These are phyloP conservation scores for Philaenus spumarius DNA, from an alignment of 1,140 invertebrate genomes.

Conservation along the genomic window DNA sequence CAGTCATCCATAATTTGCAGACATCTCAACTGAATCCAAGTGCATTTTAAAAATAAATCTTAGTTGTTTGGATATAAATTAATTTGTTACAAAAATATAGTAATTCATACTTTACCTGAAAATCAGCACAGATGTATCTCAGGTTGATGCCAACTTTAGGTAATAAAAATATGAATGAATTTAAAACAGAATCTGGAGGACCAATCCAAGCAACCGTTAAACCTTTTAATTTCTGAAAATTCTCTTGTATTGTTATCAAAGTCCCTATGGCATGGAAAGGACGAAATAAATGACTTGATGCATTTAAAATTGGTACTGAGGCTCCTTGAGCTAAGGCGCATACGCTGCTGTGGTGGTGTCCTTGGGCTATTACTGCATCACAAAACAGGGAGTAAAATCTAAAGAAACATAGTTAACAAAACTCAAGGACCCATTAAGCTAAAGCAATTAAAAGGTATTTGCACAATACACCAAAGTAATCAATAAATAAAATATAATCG, in stretches of 20 bases:
- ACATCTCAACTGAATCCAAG: too few species aligned
- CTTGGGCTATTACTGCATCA: background rate
- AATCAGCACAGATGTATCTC: too few species aligned
- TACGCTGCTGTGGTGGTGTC: background rate
- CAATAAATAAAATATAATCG: too few species aligned
- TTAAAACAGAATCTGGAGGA: background rate
- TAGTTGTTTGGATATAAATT: too few species aligned
- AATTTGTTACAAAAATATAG: too few species aligned
- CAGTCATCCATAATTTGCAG: too few species aligned
- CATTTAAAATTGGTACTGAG: background rate
- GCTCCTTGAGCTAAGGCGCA: background rate
- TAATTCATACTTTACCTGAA: too few species aligned
- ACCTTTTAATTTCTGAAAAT: background rate
- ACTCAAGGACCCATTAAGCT: too few species aligned
- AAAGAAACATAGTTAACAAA: too few species aligned
- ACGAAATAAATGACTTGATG: background rate
- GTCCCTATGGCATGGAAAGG: background rate
- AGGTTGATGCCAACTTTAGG: background rate
- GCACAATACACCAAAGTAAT: too few species aligned
- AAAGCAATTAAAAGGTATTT: too few species aligned
- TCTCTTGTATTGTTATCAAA: background rate
- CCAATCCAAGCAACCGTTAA: slow-evolving; percentile 4
- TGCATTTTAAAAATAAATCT: too few species aligned
- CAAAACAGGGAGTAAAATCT: slow-evolving; percentile 5
- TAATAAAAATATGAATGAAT: background rate